Base-by-base conservation (phyloP, 2,888 invertebrate genomes). In the Nymphalis urticae region DNA sequence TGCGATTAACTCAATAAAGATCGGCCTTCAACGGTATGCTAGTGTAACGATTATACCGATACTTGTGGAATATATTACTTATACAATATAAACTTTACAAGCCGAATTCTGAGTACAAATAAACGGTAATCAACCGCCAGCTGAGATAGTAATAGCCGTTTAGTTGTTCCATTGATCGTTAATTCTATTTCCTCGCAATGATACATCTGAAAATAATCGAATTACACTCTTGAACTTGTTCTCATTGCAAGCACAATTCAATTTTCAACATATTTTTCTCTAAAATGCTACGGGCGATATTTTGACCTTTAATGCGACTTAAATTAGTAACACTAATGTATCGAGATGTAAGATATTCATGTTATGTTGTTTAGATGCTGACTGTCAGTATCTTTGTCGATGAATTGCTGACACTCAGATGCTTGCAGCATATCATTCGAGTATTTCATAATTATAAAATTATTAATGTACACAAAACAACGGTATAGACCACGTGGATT, bases 61-160 rank as follows among this genome's bases (percentile, higher is more conserved):
- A 19, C 50, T 42, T 47, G 53, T 58, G 19, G n/a, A 19, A 36
- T 42, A 32, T 32, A 58, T 9, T 42, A 36, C 9, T 42, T 4
- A 58, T 42, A 42, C 19, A 4, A 42, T 58, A 58, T 42, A 36
- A n/a, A 58, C 13, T 65, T 24, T 51, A 62, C 19, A 24, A 56
- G 48, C 16, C 9, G 10, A 48, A 54, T 62, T 60, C 36, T 36
- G n/a, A 69, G 58, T 66, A 53, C 66, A 56, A 60, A 66, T 66
- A 63, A 50, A 66, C 42, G 17, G 36, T 19, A 62, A 50, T 50
- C 36, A 62, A 21, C 62, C 60, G 58, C 64, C 69, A 63, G 60
- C 69, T 69, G 72, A 17, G 62, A 59, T 62, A 48, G 64, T 67
- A 65, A 71, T 71, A 58, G 66, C 54, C 42, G 48, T 66, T 66